Base-by-base conservation (phyloP, 2,888 invertebrate genomes). In the Pristionchus fissidentatus region DNA sequence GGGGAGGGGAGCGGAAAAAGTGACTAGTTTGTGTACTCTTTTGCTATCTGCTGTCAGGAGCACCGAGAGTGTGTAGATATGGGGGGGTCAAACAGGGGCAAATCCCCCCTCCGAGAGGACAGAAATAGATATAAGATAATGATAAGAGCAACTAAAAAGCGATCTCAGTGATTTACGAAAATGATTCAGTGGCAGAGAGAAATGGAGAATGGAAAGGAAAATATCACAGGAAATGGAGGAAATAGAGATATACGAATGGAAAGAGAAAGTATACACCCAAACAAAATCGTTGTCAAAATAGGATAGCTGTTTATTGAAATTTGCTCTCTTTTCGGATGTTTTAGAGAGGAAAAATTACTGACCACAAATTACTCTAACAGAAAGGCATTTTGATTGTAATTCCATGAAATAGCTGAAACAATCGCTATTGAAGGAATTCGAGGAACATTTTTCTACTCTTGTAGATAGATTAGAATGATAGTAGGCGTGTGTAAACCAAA, bases 1-100 rank as follows among this genome's bases (percentile, higher is more conserved):
- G 62, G 29, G 62, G 29, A 35, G 29, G 62, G 35, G 10, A 62
- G 35, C 13, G 29, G 29, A 62, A 35, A 62, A 62, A 35, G 62
- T 32, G 62, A 62, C 35, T 35, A 62, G 62, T 62, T 55, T 55
- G 55, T 22, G 29, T 73, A 73, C 43, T 29, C 73, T 73, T n/a
- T 66, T 19, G 8, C 35, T 26, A 26, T 8, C 73, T 43, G n/a
- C 73, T 29, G 43, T 73, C 38, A 22, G n/a, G 15, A 62, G 35
- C 29, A 26, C n/a, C 35, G 32, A 29, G 32, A 4, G 35, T 5
- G 4, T 19, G 10, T 55, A 22, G 22, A n/a, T 10, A 46, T 46
- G 7, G 46, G 7, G 55, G 55, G 55, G 55, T 19, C 55, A 55
- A 55, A 55, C 22, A 19, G 55, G 8, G 4, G 55, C 55, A 19